Conservation (phyloP, 2,888 invertebrate genomes). For the Poecilobothrus nobilitatus region DNA sequence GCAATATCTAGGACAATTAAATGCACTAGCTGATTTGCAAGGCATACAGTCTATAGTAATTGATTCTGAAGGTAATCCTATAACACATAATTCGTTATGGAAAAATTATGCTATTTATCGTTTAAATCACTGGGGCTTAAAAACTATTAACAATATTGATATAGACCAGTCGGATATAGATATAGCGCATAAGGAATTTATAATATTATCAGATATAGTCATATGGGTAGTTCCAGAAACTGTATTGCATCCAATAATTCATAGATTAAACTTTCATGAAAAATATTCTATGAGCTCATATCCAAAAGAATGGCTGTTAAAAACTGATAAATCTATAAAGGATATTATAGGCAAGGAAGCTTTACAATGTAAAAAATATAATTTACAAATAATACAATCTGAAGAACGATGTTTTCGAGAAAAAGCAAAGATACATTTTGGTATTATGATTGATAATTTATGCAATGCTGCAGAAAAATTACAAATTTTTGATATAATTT, state of each 20-base stretch:
- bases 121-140: conserved; percentile 80
- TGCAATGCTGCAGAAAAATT: conserved; percentile 70
- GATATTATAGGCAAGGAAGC: conserved; percentile 82
- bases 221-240: conserved; percentile 71
- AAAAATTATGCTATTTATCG: conserved; percentile 73
- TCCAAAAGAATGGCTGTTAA: conserved; percentile 63
- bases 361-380: conserved; percentile 55
- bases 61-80: conserved; percentile 76
- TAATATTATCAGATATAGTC: conserved; percentile 69
- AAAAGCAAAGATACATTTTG: conserved; percentile 62
- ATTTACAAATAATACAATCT: conserved; percentile 10
- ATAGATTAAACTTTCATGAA: conserved; percentile 60
- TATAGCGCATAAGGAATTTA: conserved; percentile 60
- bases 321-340: conserved; percentile 65
- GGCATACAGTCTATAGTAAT: conserved; percentile 67
- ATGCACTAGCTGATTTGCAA: conserved; percentile 81
- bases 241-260: conserved; percentile 65
- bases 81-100: conserved; percentile 53
- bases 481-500: conserved; percentile 62
- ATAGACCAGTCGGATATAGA: conserved; percentile 63
- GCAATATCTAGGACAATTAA: conserved; percentile 71
- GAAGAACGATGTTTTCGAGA: conserved; percentile 53
- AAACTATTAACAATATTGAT: conserved; percentile 52
- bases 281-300: conserved; percentile 45
- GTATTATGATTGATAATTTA: conserved; percentile 62